These are phyloP conservation scores for Aporrectodea caliginosa DNA, from an alignment of 1,140 invertebrate genomes.

Conservation along the genomic window DNA sequence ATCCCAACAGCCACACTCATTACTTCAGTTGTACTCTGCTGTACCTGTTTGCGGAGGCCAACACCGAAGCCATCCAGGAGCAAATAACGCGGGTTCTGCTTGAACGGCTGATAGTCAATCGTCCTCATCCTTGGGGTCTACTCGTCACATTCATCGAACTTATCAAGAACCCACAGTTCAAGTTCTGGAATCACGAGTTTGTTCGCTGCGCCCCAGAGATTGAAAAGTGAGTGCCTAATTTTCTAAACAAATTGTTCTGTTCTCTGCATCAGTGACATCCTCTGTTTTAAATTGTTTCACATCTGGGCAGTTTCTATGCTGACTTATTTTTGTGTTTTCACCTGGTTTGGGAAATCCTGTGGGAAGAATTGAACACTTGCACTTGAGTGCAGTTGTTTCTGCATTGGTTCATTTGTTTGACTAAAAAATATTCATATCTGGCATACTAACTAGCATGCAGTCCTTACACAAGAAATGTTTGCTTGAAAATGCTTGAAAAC, in stretches of 20 bases:
- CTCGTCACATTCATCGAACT: constrained; percentile 98
- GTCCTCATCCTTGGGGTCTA: constrained; percentile 98
- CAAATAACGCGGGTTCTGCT: constrained; percentile 78
- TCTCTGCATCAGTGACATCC: no score
- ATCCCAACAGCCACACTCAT: constrained; percentile 98
- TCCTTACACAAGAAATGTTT: no score
- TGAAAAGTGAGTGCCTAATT: constrained; percentile 69
- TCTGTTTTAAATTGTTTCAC: neutral
- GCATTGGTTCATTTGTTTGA: no score
- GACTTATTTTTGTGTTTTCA: neutral
- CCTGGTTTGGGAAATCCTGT: neutral
- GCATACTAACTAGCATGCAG: no score
- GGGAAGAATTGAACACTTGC: constrained; percentile 21
- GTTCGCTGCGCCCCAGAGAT: constrained; percentile 98
- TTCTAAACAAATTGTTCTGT: no score
- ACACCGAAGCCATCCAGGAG: constrained; percentile 90
- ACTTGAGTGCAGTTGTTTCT: no score
- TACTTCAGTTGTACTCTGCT: constrained; percentile 97
- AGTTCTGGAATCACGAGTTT: constrained; percentile 99
- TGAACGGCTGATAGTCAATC: constrained; percentile 93
- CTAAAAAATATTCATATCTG: no score
- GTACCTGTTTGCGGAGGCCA: constrained; percentile 96
- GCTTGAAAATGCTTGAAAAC: no score
- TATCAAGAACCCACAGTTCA: constrained; percentile 97
- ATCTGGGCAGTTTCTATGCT: neutral